A percentile compares a stretch with the other conserved stretches of the same genome.
phyloP scores from a whole-genome alignment of 2,113 vertebrate genomes.

The Cebidichthys violaceus region DNA sequence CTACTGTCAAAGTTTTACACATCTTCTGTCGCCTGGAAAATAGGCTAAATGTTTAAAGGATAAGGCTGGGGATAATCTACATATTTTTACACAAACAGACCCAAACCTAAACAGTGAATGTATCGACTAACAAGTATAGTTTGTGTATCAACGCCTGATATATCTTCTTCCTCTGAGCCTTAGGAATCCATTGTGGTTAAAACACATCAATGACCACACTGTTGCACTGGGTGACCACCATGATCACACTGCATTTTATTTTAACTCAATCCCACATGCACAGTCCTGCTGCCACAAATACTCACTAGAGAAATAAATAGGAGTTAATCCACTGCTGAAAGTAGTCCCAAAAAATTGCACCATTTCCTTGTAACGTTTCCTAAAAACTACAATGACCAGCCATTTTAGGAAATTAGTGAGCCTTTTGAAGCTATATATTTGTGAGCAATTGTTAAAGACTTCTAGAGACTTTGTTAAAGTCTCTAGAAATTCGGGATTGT shows the following conservation, averaged over 20 bases:
- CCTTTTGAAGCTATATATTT: background rate
- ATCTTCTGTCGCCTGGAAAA: constrained; percentile 28
- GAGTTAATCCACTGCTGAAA: background rate
- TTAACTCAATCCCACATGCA: background rate
- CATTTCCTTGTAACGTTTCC: background rate
- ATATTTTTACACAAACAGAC: constrained; percentile 4
- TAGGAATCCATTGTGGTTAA: background rate
- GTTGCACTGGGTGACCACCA: background rate
- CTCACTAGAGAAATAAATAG: background rate
- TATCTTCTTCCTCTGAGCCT: background rate
- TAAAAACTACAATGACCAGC: background rate
- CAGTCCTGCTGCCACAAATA: background rate
- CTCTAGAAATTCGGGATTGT: background rate
- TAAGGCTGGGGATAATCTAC: background rate
- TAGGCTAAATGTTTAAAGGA: constrained; percentile 15
- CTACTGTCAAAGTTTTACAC: constrained; percentile 29
- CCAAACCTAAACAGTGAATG: background rate
- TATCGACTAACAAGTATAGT: background rate
- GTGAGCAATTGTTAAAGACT: background rate
- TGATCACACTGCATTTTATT: constrained; percentile 1
- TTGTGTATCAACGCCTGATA: background rate
- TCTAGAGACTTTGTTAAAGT: too few species aligned
- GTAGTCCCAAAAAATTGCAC: background rate
- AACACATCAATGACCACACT: background rate
- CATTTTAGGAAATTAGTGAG: background rate